Percentiles rank a stretch among this genome's conserved stretches.
phyloP scores from a whole-genome alignment of 2,797 vertebrate genomes.

The Anisognathus igniventris region DNA sequence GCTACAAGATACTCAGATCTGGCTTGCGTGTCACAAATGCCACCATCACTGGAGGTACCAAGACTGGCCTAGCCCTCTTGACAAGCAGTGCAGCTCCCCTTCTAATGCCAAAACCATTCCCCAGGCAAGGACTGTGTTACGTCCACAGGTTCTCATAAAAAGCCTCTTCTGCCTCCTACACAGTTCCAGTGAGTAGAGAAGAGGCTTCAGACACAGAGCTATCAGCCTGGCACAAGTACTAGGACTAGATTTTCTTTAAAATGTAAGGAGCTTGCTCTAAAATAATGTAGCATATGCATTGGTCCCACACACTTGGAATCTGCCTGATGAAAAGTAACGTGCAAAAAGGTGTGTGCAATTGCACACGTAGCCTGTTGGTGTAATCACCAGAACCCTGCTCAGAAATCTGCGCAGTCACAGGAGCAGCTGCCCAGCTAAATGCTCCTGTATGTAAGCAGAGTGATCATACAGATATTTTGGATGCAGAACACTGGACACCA shows the following conservation, averaged over 20 bases:
- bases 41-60: background rate
- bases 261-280: background rate
- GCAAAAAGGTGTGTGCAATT: background rate
- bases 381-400: background rate
- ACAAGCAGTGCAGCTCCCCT: background rate
- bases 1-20: background rate
- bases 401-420: background rate
- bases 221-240: background rate
- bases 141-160: background rate
- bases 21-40: background rate
- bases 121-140: background rate
- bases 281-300: background rate
- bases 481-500: background rate
- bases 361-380: background rate
- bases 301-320: constrained; percentile 32
- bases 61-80: background rate
- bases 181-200: background rate
- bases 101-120: background rate
- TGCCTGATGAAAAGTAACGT: background rate
- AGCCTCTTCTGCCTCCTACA: background rate
- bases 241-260: background rate
- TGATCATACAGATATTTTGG: background rate
- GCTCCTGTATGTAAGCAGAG: background rate
- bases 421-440: background rate
- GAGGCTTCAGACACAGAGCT: background rate